Percentiles rank a stretch among this genome's conserved stretches.
These are phyloP conservation scores for Temnothorax longispinosus DNA, from an alignment of 1,140 invertebrate genomes.

Conservation along the genomic window DNA sequence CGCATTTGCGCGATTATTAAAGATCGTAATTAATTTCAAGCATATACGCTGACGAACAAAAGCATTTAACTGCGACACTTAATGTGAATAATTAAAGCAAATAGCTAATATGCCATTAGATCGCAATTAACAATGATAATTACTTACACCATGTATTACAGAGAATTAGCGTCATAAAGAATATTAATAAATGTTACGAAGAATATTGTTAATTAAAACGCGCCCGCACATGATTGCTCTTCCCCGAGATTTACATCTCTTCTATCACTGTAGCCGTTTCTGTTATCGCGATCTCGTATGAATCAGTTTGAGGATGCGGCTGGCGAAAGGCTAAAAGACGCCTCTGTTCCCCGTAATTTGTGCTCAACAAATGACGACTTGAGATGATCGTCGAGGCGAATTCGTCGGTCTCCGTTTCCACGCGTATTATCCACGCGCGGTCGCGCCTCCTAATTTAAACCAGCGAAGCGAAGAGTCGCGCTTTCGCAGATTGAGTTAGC, in stretches of 20 bases:
- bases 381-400: slow-evolving; percentile 8
- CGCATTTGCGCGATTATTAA: not conserved
- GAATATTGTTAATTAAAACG: not conserved
- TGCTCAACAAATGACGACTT: slow-evolving; percentile 12
- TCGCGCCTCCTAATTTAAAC: slow-evolving; percentile 52
- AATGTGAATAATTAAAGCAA: not conserved
- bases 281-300: slow-evolving; percentile 20
- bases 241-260: not conserved
- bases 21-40: not conserved
- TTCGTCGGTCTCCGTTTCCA: slow-evolving; percentile 56
- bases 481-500: slow-evolving; percentile 72
- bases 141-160: not conserved
- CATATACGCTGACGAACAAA: not conserved
- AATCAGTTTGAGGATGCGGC: not conserved
- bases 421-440: slow-evolving; percentile 58
- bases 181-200: not conserved
- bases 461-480: slow-evolving; percentile 29
- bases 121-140: not conserved
- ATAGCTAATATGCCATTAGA: not conserved
- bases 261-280: not conserved
- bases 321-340: slow-evolving; percentile 36
- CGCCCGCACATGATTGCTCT: not conserved
- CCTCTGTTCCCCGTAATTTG: slow-evolving; percentile 31
- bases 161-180: not conserved
- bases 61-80: not conserved